Base-by-base conservation (phyloP, 2,797 vertebrate genomes). In the Tauraco hartlaubi region DNA sequence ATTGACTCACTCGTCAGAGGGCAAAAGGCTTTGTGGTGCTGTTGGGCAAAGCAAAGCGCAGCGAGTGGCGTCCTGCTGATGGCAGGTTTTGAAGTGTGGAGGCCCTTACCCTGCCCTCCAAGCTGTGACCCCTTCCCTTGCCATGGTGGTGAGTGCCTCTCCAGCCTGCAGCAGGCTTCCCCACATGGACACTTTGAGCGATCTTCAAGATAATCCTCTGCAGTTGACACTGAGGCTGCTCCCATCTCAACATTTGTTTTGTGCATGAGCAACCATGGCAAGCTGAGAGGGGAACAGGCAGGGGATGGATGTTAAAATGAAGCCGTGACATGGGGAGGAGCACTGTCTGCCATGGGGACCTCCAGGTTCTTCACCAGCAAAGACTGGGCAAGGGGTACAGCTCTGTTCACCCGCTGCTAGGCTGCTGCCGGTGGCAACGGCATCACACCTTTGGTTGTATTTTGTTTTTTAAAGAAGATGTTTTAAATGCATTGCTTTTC, bases 401-500 rank as follows among this genome's bases (percentile, higher is more conserved):
- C 23, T 84, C 37, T 66, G 41, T 35, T 64, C n/a, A 17, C 20
- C 48, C 0, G 0, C 52, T 75, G 35, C 51, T 52, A 25, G 35
- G 16, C 21, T 55, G 48, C 37, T 8, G 3, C 23, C 25, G 61
- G 25, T 7, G 4, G 48, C n/a, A 67, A 31, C 16, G 52, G 33
- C 7, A 2, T 52, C 2, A 0, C 16, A 31, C 20, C 14, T 56
- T 31, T 49, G 22, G 20, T n/a, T 49, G 6, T 46, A 5, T 44
- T 16, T 58, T 58, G 31, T 82, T 33, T 51, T 85, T 25, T 41
- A 52, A 74, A 59, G 19, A 39, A 39, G 19, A 2, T 20, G 28
- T 37, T 79, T 79, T 56, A 61, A 49, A 52, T 52, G 59, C 43
- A 21, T 49, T 55, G 15, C 28, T 62, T 71, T 74, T 56, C 3